phyloP scores from a whole-genome alignment of 2,888 invertebrate species.

The Baronia brevicornis region DNA sequence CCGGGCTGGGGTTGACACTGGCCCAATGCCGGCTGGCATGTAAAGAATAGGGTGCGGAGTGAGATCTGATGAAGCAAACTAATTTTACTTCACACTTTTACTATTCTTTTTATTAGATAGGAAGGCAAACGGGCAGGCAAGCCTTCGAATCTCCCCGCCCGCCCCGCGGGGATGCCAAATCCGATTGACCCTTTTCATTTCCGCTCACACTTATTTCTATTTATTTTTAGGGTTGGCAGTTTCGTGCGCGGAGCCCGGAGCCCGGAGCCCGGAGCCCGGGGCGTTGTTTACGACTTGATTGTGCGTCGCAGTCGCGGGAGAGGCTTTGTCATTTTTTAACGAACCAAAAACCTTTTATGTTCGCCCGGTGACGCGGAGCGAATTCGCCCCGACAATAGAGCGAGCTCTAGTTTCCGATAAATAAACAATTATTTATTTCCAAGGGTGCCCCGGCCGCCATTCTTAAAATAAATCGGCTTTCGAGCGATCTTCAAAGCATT shows the following conservation, averaged over 20 bases:
- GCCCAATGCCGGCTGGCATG: too few species aligned
- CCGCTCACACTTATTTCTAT: constrained; percentile 38
- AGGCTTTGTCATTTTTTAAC: constrained; percentile 2
- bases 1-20: too few species aligned
- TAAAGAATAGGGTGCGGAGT: too few species aligned
- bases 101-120: constrained; percentile 2
- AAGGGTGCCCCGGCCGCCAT: background rate
- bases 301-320: background rate
- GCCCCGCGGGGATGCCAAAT: constrained; percentile 27
- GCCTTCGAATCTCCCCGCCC: constrained; percentile 1
- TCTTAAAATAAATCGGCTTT: constrained; percentile 5
- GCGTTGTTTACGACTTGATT: constrained; percentile 1
- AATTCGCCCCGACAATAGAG: constrained; percentile 1
- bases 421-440: constrained; percentile 11
- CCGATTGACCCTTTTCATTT: constrained; percentile 46
- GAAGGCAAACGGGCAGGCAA: background rate
- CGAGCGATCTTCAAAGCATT: background rate
- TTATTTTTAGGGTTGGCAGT: constrained; percentile 33
- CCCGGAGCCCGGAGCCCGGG: too few species aligned
- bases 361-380: background rate
- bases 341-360: constrained; percentile 3
- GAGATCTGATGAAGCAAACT: too few species aligned
- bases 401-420: constrained; percentile 6
- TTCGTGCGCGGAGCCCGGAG: too few species aligned
- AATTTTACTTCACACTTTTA: too few species aligned